A percentile compares a stretch with the other conserved stretches of the same genome.
Conservation (phyloP, 2,888 invertebrate species). For the Exocentrus adspersus region DNA sequence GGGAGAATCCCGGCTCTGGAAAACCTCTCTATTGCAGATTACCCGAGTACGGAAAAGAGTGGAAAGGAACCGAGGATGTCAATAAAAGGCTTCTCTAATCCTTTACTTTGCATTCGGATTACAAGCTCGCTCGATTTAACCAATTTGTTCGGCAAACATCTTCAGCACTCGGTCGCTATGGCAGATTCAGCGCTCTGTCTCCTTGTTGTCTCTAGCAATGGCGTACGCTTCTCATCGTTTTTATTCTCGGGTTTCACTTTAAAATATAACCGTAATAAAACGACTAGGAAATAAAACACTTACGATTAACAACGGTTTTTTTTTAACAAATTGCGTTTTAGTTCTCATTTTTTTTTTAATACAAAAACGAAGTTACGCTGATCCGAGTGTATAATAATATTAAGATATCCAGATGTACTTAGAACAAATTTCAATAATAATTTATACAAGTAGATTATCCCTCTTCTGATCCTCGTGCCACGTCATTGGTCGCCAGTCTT, state of each 20-base stretch:
- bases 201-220: slow-evolving; percentile 15
- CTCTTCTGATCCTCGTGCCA: neutral
- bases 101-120: slow-evolving; percentile 60
- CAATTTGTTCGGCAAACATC: slow-evolving; percentile 61
- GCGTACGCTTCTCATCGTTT: neutral
- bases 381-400: too few relatives aligned
- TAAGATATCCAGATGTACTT: too few relatives aligned
- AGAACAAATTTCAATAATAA: too few relatives aligned
- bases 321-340: too few relatives aligned
- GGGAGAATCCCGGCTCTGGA: slow-evolving; percentile 1
- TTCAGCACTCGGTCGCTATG: slow-evolving; percentile 38
- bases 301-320: too few relatives aligned
- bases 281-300: too few relatives aligned
- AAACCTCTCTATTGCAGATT: slow-evolving; percentile 31
- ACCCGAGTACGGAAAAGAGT: slow-evolving; percentile 33
- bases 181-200: slow-evolving; percentile 23
- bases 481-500: too few relatives aligned
- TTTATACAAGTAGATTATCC: too few relatives aligned
- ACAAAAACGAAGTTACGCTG: too few relatives aligned
- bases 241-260: too few relatives aligned
- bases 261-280: too few relatives aligned
- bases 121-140: slow-evolving; percentile 61
- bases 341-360: too few relatives aligned
- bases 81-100: slow-evolving; percentile 58
- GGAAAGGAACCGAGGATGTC: slow-evolving; percentile 47